These are phyloP conservation scores for Penaeus chinensis DNA, from an alignment of 1,140 invertebrate species.

Conservation along the genomic window DNA sequence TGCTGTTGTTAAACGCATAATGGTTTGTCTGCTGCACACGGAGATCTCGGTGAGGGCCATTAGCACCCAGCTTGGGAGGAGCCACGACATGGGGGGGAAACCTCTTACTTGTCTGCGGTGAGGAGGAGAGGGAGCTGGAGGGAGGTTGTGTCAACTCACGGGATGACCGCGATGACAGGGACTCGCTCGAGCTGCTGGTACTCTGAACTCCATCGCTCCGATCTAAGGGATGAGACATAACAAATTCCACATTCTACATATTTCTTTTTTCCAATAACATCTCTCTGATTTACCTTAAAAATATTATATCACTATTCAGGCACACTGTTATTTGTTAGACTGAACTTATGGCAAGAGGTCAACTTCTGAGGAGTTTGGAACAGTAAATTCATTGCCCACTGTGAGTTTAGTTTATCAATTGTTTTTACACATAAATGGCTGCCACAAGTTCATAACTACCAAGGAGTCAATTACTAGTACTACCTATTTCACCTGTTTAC, in stretches of 20 bases:
- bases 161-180: slow-evolving; percentile 64
- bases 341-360: too few relatives aligned
- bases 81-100: slow-evolving; percentile 31
- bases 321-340: too few relatives aligned
- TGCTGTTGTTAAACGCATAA: slow-evolving; percentile 57
- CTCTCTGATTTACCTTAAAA: not conserved
- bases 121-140: slow-evolving; percentile 49
- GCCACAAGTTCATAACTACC: too few relatives aligned
- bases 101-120: slow-evolving; percentile 60
- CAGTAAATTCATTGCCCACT: too few relatives aligned
- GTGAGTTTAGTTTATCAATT: too few relatives aligned
- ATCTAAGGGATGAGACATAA: slow-evolving; percentile 28
- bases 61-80: slow-evolving; percentile 43
- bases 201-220: slow-evolving; percentile 61
- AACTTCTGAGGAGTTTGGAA: too few relatives aligned
- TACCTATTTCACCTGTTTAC: too few relatives aligned
- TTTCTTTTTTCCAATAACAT: not conserved
- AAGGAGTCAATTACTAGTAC: too few relatives aligned
- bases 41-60: slow-evolving; percentile 47
- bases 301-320: too few relatives aligned
- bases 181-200: slow-evolving; percentile 64
- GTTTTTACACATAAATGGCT: too few relatives aligned
- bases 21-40: slow-evolving; percentile 54
- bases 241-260: not conserved
- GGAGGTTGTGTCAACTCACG: slow-evolving; percentile 52